phyloP scores from a whole-genome alignment of 2,797 vertebrate species.

The Phylloscopus collybita region DNA sequence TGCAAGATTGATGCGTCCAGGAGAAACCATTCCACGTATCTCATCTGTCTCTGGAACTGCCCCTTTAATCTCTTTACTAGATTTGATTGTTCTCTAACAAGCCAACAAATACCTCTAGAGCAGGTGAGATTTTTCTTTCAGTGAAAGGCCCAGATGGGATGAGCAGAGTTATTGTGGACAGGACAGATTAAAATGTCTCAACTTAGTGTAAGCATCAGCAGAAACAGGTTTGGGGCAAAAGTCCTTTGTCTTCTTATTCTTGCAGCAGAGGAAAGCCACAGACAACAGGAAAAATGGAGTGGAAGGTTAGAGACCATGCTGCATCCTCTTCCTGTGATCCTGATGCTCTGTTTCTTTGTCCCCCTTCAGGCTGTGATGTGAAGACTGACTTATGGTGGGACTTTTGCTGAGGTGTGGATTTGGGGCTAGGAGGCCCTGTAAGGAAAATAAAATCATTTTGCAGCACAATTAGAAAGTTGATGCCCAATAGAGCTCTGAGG shows the following conservation, averaged over 20 bases:
- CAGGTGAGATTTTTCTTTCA: constrained; percentile 2
- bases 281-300: background rate
- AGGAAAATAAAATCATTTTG: background rate
- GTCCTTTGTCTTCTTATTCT: background rate
- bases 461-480: background rate
- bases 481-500: background rate
- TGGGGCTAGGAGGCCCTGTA: background rate
- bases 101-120: background rate
- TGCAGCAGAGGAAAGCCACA: background rate
- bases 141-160: background rate
- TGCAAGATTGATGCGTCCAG: background rate
- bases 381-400: background rate
- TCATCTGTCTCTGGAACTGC: background rate
- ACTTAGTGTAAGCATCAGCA: background rate
- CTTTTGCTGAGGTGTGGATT: background rate
- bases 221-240: background rate
- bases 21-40: background rate
- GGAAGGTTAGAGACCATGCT: background rate
- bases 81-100: background rate
- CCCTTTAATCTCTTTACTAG: background rate
- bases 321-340: background rate
- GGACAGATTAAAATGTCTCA: background rate
- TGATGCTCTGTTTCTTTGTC: background rate
- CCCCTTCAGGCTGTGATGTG: accelerated
- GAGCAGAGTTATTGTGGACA: background rate